Base-by-base conservation (phyloP, 2,113 vertebrate genomes). In the Myotis lucifugus region DNA sequence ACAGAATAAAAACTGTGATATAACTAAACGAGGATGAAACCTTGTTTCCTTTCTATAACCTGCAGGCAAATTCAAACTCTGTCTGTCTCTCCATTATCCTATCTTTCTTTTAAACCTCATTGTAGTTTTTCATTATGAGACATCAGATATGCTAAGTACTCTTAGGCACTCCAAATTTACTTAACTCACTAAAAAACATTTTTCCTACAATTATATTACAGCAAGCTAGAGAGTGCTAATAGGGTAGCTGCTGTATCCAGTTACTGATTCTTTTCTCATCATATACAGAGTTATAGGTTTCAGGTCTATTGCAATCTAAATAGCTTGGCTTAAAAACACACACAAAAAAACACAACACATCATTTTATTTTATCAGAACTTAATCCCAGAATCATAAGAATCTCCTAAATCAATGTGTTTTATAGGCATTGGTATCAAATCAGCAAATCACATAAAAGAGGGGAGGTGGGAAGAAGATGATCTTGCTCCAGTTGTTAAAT, bases 111-210 rank as follows among this genome's bases (percentile, higher is more conserved):
- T 17, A 82, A 92, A 67, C 6, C 18, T 73, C 11, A 54, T 83
- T 50, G 25, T 48, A 27, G 8, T 40, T 64, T 88, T 85, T 74
- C 54, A 90, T 78, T 90, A 91, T 1, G 29, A 19, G 15, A 42
- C 6, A 90, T 64, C 29, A 78, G 42, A 90, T 78, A 82, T 64
- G 9, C 5, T 77, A 88, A 95, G 29, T 73, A 78, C 40, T 88
- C 13, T 69, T 74, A 69, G 12, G 14, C 14, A 50, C 23, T 74
- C 48, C 66, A 42, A 50, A 70, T 87, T 50, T 61, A 83, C n/a
- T 91, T 79, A 85, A 42, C 21, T 92, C 32, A 23, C 79, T 86
- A 27, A 94, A 85, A 82, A 70, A 40, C n/a, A 70, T 54, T 88
- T 0, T 70, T 23, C 5, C 9, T 42, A 5, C 85, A 93, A 96